phyloP scores from a whole-genome alignment of 1,140 invertebrate species.

The Drosophila busckii region DNA sequence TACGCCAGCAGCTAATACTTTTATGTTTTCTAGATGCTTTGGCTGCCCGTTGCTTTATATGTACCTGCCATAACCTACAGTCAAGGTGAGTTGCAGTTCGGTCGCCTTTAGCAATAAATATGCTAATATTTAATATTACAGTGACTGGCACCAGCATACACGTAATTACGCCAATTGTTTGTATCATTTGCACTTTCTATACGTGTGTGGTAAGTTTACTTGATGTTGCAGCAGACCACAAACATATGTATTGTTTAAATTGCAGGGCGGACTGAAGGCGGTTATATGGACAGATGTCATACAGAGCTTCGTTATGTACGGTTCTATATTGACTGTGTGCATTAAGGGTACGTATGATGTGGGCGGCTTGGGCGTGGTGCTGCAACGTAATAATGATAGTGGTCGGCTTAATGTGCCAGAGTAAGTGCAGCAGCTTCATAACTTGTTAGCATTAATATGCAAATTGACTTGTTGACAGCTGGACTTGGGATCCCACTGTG shows the following conservation, averaged over 20 bases:
- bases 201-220: slow-evolving; percentile 88
- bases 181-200: slow-evolving; percentile 93
- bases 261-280: slow-evolving; percentile 93
- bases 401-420: slow-evolving; percentile 88
- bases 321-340: slow-evolving; percentile 88
- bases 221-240: background rate
- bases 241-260: background rate
- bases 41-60: slow-evolving; percentile 87
- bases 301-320: slow-evolving; percentile 91
- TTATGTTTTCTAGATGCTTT: slow-evolving; percentile 78
- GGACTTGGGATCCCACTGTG: slow-evolving; percentile 85
- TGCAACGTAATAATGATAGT: slow-evolving; percentile 85
- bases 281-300: slow-evolving; percentile 96
- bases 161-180: slow-evolving; percentile 89
- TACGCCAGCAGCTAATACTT: background rate
- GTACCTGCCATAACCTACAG: slow-evolving; percentile 90
- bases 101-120: background rate
- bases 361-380: slow-evolving; percentile 87
- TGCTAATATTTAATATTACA: slow-evolving; percentile 69
- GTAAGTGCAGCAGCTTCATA: slow-evolving; percentile 83
- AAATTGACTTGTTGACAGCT: slow-evolving; percentile 79
- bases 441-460: background rate
- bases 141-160: slow-evolving; percentile 92
- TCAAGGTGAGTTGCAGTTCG: slow-evolving; percentile 81
- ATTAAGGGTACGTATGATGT: slow-evolving; percentile 90